A percentile compares a stretch with the other conserved stretches of the same genome.
Evolutionary conservation across 23 tunicate species (phyloP).

Genomic region (Trididemnum clinides): DNA sequence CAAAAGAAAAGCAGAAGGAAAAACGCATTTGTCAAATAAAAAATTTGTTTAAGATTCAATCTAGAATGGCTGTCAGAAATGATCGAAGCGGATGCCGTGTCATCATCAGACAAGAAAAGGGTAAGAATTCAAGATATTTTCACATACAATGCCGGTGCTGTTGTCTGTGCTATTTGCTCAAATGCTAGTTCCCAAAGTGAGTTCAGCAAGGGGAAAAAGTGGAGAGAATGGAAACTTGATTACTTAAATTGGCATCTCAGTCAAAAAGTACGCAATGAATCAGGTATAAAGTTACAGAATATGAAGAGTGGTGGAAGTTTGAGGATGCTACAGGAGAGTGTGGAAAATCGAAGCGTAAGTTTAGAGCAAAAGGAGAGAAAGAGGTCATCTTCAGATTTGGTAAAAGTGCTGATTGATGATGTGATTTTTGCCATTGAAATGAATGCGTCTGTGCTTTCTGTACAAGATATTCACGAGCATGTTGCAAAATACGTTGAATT

Average conservation of each 20-base stretch:
- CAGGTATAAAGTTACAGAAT: not conserved
- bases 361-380: not conserved
- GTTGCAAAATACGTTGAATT: slow-evolving; percentile 11
- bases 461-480: slow-evolving; percentile 14
- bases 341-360: slow-evolving; percentile 1
- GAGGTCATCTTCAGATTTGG: not conserved
- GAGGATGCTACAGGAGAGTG: not conserved
- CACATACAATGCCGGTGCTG: not conserved
- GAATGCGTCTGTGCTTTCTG: slow-evolving; percentile 22
- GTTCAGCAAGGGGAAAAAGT: slow-evolving; percentile 22
- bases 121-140: slow-evolving; percentile 9
- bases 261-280: slow-evolving; percentile 3
- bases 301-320: slow-evolving; percentile 10
- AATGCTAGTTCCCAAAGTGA: not conserved
- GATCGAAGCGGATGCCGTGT: slow-evolving; percentile 2
- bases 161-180: not conserved
- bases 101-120: not conserved
- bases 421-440: not conserved
- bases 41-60: not conserved
- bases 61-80: slow-evolving; percentile 8
- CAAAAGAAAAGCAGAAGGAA: slow-evolving; percentile 16
- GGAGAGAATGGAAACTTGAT: slow-evolving; percentile 21
- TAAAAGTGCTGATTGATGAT: slow-evolving; percentile 18
- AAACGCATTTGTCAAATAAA: not conserved
- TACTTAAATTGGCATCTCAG: not conserved